These are phyloP conservation scores for Candidula unifasciata DNA, from an alignment of 2,888 invertebrate genomes.

Conservation along the genomic window DNA sequence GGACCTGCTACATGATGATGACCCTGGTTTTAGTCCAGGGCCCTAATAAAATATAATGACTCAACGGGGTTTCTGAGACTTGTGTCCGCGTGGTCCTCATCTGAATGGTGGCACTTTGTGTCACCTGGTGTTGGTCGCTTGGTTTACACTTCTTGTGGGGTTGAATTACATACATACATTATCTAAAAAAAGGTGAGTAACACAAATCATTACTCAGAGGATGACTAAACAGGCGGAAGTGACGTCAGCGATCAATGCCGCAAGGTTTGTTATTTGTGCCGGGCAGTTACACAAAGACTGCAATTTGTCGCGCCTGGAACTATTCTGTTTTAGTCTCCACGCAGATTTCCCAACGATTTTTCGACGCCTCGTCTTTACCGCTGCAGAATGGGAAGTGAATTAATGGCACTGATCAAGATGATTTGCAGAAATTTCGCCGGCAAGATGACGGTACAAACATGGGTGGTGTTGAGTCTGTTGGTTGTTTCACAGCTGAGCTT, in stretches of 20 bases:
- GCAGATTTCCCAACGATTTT: too few species aligned
- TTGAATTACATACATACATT: too few species aligned
- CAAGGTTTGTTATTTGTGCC: neutral
- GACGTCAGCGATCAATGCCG: constrained; percentile 13
- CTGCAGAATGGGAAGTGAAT: neutral
- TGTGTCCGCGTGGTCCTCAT: too few species aligned
- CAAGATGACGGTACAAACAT: constrained; percentile 15
- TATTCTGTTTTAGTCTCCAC: neutral
- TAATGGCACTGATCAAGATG: neutral
- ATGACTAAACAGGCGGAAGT: constrained; percentile 35
- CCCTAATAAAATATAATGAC: too few species aligned
- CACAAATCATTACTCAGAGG: neutral
- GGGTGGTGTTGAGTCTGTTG: constrained; percentile 6
- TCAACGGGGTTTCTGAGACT: too few species aligned
- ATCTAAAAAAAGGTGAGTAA: too few species aligned
- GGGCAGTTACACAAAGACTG: neutral
- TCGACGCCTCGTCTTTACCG: too few species aligned
- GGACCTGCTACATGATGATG: too few species aligned
- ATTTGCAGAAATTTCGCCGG: neutral
- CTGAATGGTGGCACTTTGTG: too few species aligned
- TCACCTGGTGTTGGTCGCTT: too few species aligned
- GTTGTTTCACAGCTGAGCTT: neutral
- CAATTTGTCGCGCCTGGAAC: constrained; percentile 7
- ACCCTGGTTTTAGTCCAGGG: too few species aligned
- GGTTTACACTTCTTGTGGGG: too few species aligned